Evolutionary conservation across 2,797 vertebrate species (phyloP).

Genomic region (Columba guinea): DNA sequence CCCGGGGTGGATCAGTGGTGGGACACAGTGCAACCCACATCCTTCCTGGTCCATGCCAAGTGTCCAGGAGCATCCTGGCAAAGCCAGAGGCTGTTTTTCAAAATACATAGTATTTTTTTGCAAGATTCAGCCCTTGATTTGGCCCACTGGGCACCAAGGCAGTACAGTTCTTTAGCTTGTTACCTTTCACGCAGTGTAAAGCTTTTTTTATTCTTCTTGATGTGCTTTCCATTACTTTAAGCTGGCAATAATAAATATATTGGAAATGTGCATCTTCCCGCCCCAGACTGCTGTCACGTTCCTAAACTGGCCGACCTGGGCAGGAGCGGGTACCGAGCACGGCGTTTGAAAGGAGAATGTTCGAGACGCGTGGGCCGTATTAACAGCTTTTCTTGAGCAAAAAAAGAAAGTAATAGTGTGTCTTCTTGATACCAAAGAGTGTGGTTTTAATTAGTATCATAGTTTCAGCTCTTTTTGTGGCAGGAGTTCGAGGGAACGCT

Average conservation of each 20-base stretch:
- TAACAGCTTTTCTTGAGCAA: constrained; percentile 48
- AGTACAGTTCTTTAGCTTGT: neutral
- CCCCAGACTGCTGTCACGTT: neutral
- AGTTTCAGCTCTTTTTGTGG: constrained; percentile 50
- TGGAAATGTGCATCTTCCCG: neutral
- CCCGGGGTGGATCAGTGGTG: neutral
- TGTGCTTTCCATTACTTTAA: neutral
- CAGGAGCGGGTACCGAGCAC: neutral
- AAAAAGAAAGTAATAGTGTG: constrained; percentile 29
- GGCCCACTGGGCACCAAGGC: neutral
- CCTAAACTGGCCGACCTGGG: neutral
- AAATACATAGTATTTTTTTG: neutral
- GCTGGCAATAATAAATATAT: neutral
- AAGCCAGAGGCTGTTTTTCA: neutral
- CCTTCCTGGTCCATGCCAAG: neutral
- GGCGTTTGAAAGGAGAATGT: constrained; percentile 36
- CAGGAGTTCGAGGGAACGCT: constrained; percentile 41
- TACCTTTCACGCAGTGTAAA: neutral
- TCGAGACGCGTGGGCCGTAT: constrained; percentile 54
- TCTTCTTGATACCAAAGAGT: constrained; percentile 59
- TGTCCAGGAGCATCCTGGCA: neutral
- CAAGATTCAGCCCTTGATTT: neutral
- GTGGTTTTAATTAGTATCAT: constrained; percentile 77
- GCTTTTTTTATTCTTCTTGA: neutral
- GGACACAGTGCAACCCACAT: neutral